A percentile compares a stretch with the other conserved stretches of the same genome.
Evolutionary conservation across 2,888 invertebrate genomes (phyloP).

Genomic region (Sepiola atlantica): DNA sequence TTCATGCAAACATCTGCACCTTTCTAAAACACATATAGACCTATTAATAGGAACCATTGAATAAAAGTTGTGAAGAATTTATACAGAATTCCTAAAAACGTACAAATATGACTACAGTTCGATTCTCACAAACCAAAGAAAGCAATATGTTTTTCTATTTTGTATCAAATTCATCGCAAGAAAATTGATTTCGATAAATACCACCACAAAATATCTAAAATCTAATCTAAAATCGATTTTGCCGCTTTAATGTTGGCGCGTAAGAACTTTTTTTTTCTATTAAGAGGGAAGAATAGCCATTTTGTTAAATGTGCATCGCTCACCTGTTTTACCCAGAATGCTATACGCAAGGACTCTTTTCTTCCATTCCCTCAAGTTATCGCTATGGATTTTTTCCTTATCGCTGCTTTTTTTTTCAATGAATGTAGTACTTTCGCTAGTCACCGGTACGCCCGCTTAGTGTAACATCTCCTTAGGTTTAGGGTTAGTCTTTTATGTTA

Average conservation of each 20-base stretch:
- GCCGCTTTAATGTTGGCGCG: not conserved
- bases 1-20: not conserved
- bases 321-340: not conserved
- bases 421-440: too few relatives aligned
- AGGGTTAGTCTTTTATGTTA: too few relatives aligned
- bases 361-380: not conserved
- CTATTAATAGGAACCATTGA: not conserved
- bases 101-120: not conserved
- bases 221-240: conserved; percentile 32
- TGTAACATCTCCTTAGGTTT: too few relatives aligned
- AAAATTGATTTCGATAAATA: conserved; percentile 10
- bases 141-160: not conserved
- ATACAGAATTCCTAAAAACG: not conserved
- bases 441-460: too few relatives aligned
- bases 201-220: conserved; percentile 19
- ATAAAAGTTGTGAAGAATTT: not conserved
- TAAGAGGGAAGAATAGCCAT: not conserved
- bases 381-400: too few relatives aligned
- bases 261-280: not conserved
- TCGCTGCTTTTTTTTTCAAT: too few relatives aligned
- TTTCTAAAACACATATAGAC: not conserved
- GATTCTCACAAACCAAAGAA: not conserved
- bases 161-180: not conserved
- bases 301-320: not conserved
- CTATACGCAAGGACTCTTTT: not conserved